Base-by-base conservation (phyloP, 2,888 invertebrate genomes). In the Torymus tubicola region DNA sequence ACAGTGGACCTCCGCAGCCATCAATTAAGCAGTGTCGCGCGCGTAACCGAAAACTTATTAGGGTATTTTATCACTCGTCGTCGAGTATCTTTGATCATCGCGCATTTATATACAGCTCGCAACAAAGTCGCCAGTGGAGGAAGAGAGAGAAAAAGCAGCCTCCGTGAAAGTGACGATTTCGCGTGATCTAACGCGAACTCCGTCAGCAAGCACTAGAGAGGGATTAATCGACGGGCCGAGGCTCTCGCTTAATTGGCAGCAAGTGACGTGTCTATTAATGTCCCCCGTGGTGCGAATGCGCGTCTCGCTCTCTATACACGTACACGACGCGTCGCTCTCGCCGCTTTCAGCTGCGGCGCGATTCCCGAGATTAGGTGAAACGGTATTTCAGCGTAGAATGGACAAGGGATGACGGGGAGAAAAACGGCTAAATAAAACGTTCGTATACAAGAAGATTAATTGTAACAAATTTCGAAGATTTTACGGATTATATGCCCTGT, bases 231-330 rank as follows among this genome's bases (percentile, higher is more conserved):
- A 83, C 21, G 74, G 83, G 80, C 84, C 79, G 82, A 78, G 84
- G 61, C 82, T 78, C 81, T 84, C 83, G 84, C 85, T 87, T 89
- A 89, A 89, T 89, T 89, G 87, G 87, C 87, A 86, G 83, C 85
- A 82, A 83, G 84, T 86, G 88, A 88, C 88, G 84, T 86, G 84
- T 88, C 88, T 88, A 87, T 88, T 89, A 88, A 88, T 87, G 88
- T 84, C 83, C 80, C 76, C 73, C 80, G 82, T 73, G 73, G 60
- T 65, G 21, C 58, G 42, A 13, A 75, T 42, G 42, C 42, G 42
- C 8, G 18, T n/a, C 14, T 12, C 31, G 24, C 53, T 21, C 52
- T 65, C 50, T 18, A 50, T 18, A 13, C 55, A 3, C 10, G 65
- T 55, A 42, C 42, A 42, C 42, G n/a, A 8, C 24, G 63, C 18